Base-by-base conservation (phyloP, 2,113 vertebrate species). In the Solenodon paradoxus region DNA sequence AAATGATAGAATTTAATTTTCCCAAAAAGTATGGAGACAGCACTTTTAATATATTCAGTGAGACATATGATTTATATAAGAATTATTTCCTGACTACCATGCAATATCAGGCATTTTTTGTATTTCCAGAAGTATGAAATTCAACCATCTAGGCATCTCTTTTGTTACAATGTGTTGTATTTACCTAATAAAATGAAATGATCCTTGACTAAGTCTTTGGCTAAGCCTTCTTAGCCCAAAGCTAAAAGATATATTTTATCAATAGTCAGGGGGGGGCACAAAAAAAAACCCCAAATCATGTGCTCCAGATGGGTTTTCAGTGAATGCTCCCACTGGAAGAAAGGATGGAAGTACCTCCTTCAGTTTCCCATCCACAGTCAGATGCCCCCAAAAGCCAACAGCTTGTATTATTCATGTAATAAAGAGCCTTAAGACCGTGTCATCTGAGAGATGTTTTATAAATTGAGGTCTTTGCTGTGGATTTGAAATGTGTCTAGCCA, bases 131-230 rank as follows among this genome's bases (percentile, higher is more conserved):
- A 74, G 35, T 55, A 51, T 35, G 28, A 69, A 82, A 40, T 40
- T 42, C 63, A 84, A 12, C 53, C 51, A 78, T 63, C 35, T 55
- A 22, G 22, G 72, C 68, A 17, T 32, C 35, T 55, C 40, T 84
- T 87, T 94, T 61, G 61, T 77, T 88, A 30, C 9, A 30, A 3
- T 35, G n/a, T 35, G 26, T 80, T 13, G 7, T 82, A 40, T 66
- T 85, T 85, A 77, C 42, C 47, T 81, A 85, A 78, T 78, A 74
- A 93, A 88, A 45, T 53, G 53, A 80, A 59, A 85, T 90, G 19
- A 26, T n/a, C 55, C 47, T 94, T 68, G 9, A 49, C 19, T 68
- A 64, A 88, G 4, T 24, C 42, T 20, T 20, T 40, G 78, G 15
- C 51, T 72, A 72, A 78, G 16, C 16, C 45, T 74, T 92, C 63